phyloP scores from a whole-genome alignment of 1,140 invertebrate species.

The Myzus persicae region DNA sequence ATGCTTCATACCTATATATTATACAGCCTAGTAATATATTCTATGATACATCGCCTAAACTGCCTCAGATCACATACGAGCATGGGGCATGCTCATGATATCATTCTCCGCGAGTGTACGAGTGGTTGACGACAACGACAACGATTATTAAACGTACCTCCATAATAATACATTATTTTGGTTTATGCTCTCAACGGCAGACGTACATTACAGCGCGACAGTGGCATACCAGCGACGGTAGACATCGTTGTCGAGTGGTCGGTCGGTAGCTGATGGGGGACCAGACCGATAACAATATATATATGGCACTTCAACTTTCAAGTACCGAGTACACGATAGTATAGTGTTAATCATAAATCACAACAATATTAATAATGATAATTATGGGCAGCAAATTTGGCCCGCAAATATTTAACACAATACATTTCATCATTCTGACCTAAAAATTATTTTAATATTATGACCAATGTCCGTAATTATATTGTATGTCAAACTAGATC shows the following conservation, averaged over 20 bases:
- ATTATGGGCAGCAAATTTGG: neutral
- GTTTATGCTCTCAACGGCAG: neutral
- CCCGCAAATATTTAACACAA: neutral
- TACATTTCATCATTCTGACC: neutral
- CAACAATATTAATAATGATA: neutral
- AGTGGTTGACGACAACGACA: neutral
- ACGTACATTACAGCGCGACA: neutral
- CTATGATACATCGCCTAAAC: neutral
- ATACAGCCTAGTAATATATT: accelerated
- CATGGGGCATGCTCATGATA: neutral
- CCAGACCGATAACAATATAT: neutral
- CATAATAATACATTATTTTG: neutral
- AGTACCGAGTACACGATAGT: neutral
- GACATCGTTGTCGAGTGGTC: neutral
- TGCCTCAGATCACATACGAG: neutral
- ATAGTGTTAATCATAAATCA: neutral
- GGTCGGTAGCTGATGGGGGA: neutral
- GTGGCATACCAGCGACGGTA: neutral
- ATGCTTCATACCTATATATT: neutral
- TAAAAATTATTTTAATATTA: neutral
- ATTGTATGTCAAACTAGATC: neutral
- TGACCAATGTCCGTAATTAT: neutral
- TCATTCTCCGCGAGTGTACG: neutral
- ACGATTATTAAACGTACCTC: neutral
- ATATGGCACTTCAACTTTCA: neutral